Evolutionary conservation across 2,113 vertebrate genomes (phyloP), one percentile per base, ranked within the genome.

Genomic region (Sclerurus mexicanus): DNA sequence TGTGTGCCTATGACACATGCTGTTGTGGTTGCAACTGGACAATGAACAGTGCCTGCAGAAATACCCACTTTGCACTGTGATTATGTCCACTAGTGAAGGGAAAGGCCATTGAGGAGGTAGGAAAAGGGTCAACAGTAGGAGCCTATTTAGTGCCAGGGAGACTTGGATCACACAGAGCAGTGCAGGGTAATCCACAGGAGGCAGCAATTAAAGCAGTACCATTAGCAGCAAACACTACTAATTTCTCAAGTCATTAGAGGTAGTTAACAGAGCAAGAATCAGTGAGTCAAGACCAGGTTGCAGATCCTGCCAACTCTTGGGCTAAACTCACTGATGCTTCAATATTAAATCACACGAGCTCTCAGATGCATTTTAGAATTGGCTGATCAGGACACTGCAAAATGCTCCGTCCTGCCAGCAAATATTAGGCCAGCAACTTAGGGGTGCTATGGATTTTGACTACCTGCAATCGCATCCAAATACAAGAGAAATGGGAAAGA

Each of bases 201-300:
- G 31, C 13, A 35, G 49, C 87, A 92, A 83, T 86, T 84, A 91
- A 86, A 92, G 50, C 53, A 63, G 33, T 62, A 90, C 14, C 47
- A 47, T 77, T 62, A 90, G 64, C 85, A 39, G 28, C 37, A 60
- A 90, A 92, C 15, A 13, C 22, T 69, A 81, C 68, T 93, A 64
- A 86, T 83, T 82, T 71, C 60, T 64, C 9, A 10, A 92, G 80
- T 75, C 87, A 56, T 87, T 90, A 93, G 58, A 87, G 30, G 90
- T 25, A 87, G 62, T 69, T 49, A 84, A 59, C 14, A 63, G 55
- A 58, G 39, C 23, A 91, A 69, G 81, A 88, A 83, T 35, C 69
- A 60, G 33, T 25, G 33, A 79, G 47, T 30, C 27, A 47, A 63
- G 56, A 77, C 21, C 31, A 81, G 33, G n/a, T 24, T 67, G 40